phyloP scores from a whole-genome alignment of 1,140 invertebrate genomes.

The Portunus trituberculatus region DNA sequence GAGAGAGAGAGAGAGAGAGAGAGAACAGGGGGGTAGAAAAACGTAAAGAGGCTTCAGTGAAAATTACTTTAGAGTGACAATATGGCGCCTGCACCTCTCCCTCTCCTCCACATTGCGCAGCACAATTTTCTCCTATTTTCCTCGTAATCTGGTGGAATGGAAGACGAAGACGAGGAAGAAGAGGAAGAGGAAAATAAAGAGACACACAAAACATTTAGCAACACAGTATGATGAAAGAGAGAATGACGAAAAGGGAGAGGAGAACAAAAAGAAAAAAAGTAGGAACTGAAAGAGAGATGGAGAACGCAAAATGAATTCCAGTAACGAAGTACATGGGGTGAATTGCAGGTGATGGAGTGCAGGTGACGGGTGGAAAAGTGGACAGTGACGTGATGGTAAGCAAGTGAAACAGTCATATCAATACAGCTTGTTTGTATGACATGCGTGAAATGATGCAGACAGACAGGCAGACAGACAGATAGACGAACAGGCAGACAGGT shows the following conservation, averaged over 20 bases:
- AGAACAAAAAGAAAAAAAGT: background rate
- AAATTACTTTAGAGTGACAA: no score
- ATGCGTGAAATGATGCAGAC: background rate
- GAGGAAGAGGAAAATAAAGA: background rate
- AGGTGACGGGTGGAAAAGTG: background rate
- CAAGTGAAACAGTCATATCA: no score
- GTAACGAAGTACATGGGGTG: no score
- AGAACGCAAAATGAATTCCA: no score
- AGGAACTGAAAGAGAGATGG: background rate
- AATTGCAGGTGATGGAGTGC: background rate
- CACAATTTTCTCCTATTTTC: no score
- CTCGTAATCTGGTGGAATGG: background rate
- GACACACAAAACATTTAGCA: background rate
- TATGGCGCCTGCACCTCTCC: no score
- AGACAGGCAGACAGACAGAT: background rate
- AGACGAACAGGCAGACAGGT: background rate
- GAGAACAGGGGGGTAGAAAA: background rate
- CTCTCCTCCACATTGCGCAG: no score
- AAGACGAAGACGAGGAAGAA: background rate
- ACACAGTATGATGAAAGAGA: background rate
- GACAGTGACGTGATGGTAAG: background rate
- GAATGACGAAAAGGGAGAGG: background rate
- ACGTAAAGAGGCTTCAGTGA: background rate
- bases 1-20: slow-evolving; percentile 30
- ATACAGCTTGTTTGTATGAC: background rate